Base-by-base conservation (phyloP, 2,113 vertebrate genomes). In the Pygoscelis adeliae region DNA sequence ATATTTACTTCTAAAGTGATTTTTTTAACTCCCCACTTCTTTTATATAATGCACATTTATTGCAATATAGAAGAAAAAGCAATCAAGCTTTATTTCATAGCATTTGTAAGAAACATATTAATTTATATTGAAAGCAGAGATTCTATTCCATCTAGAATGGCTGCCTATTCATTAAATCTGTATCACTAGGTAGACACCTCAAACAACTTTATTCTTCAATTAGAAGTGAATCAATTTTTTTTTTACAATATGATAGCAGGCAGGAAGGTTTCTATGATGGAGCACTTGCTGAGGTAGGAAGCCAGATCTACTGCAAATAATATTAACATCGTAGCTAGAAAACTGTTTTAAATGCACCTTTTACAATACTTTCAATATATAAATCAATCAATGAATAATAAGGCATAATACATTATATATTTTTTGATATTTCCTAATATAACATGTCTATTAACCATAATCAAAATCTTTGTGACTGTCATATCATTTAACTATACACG, bases 1-100 rank as follows among this genome's bases (percentile, higher is more conserved):
- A 74, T 78, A 55, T 89, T 95, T 95, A 76, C 59, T 80, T 93
- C 92, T 92, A 73, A 89, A 88, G 79, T 90, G 76, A 46, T 77
- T 92, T 77, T 85, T 86, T 76, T 7, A 73, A 61, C 69, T 83
- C 38, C 36, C 32, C 55, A 29, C 38, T 89, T 93, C 42, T 86
- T 83, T 93, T 66, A 70, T 90, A 15, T 74, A 94, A 76, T 76
- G 58, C 18, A 49, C 47, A 55, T 95, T 96, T 92, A 79, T 90
- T 87, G 88, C 17, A 86, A 11, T 26, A 30, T n/a, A 90, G 71
- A 88, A 84, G 38, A 84, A 86, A 96, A 96, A 72, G n/a, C 50
- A 86, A 94, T 83, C 30, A 77, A 77, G 72, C 32, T 88, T 83
- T 77, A 85, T 93, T 92, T 88, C 38, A 34, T 66, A 62, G 19